Percentiles rank a stretch among this genome's conserved stretches.
These are phyloP conservation scores for Dinothrombium tinctorium DNA, from an alignment of 1,140 invertebrate species.

Conservation along the genomic window DNA sequence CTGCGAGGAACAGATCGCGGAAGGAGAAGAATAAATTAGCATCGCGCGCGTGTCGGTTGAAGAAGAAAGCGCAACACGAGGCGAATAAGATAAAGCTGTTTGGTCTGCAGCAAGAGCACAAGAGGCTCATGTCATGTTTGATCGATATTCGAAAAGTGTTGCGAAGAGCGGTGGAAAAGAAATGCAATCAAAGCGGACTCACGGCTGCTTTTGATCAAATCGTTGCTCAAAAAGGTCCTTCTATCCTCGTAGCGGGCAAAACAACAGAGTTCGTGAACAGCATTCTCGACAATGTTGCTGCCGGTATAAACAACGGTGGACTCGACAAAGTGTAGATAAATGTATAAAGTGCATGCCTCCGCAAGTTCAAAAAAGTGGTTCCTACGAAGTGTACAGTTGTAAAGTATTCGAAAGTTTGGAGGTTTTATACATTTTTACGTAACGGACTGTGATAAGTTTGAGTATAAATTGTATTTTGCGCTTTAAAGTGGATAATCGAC, in stretches of 20 bases:
- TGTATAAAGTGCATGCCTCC: too few species aligned
- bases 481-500: too few species aligned
- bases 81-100: conserved; percentile 82
- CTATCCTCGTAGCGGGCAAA: conserved; percentile 15
- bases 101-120: conserved; percentile 77
- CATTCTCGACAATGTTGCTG: conserved; percentile 14
- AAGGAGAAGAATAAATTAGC: conserved; percentile 96
- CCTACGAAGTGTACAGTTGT: too few species aligned
- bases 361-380: too few species aligned
- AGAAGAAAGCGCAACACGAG: conserved; percentile 84
- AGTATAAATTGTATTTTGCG: too few species aligned
- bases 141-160: background rate
- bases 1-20: conserved; percentile 57
- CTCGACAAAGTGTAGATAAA: conserved; percentile 9
- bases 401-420: too few species aligned
- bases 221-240: background rate
- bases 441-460: too few species aligned
- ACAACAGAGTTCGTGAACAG: conserved; percentile 16
- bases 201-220: background rate
- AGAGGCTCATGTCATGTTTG: conserved; percentile 32
- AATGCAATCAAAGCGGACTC: too few species aligned
- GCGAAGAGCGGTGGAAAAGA: background rate
- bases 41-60: conserved; percentile 73
- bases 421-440: too few species aligned
- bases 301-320: conserved; percentile 13